A percentile compares a stretch with the other conserved stretches of the same genome.
These are phyloP conservation scores for Gymnoscelis rufifasciata DNA, from an alignment of 2,888 invertebrate species.

Conservation along the genomic window DNA sequence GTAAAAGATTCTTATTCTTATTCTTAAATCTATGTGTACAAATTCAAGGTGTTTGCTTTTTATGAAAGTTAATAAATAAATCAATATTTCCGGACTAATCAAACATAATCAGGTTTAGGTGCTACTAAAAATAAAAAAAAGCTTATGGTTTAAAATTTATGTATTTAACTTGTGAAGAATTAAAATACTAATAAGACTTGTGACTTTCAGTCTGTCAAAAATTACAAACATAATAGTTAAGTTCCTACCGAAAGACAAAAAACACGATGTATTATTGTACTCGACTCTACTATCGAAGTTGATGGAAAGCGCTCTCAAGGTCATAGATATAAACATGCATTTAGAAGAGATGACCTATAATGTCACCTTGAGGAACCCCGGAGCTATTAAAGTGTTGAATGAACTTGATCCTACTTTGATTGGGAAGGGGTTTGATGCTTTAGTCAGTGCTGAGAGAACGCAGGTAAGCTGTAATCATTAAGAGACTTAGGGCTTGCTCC, in stretches of 20 bases:
- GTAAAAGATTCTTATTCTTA: too few species aligned
- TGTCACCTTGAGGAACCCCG: slow-evolving; percentile 57
- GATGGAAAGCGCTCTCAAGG: slow-evolving; percentile 54
- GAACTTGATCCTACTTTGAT: slow-evolving; percentile 48
- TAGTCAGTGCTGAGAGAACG: slow-evolving; percentile 64
- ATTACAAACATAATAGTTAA: slow-evolving; percentile 51
- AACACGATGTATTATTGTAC: slow-evolving; percentile 60
- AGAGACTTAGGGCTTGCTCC: too few species aligned
- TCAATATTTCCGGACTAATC: too few species aligned
- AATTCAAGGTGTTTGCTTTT: too few species aligned
- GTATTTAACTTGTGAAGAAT: too few species aligned
- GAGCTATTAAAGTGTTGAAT: slow-evolving; percentile 50
- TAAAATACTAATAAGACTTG: too few species aligned
- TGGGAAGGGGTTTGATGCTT: slow-evolving; percentile 58
- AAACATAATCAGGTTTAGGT: too few species aligned
- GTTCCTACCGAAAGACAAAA: slow-evolving; percentile 48
- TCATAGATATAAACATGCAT: slow-evolving; percentile 58
- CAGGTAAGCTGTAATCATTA: slow-evolving; percentile 45
- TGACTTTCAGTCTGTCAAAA: slow-evolving; percentile 53
- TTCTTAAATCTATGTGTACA: too few species aligned
- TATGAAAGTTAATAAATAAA: too few species aligned
- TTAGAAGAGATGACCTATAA: slow-evolving; percentile 64
- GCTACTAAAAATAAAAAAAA: too few species aligned
- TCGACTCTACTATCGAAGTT: slow-evolving; percentile 63
- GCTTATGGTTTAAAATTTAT: too few species aligned